A percentile compares a stretch with the other conserved stretches of the same genome.
Evolutionary conservation across 2,113 vertebrate genomes (phyloP).

Genomic region (Sturnus vulgaris): DNA sequence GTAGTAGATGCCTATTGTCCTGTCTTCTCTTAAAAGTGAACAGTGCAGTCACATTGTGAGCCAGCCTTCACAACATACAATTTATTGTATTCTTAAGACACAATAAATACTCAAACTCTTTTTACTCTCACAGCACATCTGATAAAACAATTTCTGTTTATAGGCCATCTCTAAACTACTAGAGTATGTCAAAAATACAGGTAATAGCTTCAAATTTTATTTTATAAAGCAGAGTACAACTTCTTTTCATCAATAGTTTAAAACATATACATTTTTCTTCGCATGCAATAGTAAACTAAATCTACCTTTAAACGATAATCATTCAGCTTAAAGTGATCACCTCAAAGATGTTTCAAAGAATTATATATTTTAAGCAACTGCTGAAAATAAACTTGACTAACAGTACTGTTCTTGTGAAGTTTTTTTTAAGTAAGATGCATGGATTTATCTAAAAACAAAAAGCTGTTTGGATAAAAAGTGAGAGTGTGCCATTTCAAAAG

Average conservation of each 20-base stretch:
- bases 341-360: background rate
- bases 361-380: background rate
- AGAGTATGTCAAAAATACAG: background rate
- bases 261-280: background rate
- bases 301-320: background rate
- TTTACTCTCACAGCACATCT: background rate
- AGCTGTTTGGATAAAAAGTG: background rate
- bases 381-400: background rate
- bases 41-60: background rate
- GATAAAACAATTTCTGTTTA: background rate
- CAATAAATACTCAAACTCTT: background rate
- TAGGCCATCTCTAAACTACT: background rate
- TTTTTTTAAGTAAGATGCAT: background rate
- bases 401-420: background rate
- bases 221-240: background rate
- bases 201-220: background rate
- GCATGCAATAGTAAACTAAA: background rate
- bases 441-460: background rate
- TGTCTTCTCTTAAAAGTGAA: background rate
- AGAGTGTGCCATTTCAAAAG: background rate
- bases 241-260: background rate
- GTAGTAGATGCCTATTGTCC: background rate
- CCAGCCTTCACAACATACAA: background rate
- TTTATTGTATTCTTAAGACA: background rate
- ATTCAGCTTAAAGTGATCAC: background rate